These are phyloP conservation scores for Synanthedon formicaeformis DNA, from an alignment of 2,888 invertebrate genomes.

Conservation along the genomic window DNA sequence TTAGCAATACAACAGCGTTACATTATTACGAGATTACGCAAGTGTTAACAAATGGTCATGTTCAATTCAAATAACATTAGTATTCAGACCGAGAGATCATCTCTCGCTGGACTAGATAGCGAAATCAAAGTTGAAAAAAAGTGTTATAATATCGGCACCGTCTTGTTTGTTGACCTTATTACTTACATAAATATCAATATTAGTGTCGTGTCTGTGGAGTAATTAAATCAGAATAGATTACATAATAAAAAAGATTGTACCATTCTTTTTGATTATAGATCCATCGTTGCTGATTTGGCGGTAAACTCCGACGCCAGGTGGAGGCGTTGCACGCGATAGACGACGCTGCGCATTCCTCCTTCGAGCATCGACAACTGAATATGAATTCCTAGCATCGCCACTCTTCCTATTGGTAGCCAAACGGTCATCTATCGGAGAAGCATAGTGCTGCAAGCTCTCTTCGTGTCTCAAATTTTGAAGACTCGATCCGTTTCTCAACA, in stretches of 20 bases:
- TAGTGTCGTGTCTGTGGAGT: background rate
- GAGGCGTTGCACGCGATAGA: slow-evolving; percentile 33
- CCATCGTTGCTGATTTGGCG: slow-evolving; percentile 49
- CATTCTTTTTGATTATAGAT: slow-evolving; percentile 16
- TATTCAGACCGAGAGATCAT: too few relatives aligned
- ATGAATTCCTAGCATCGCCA: slow-evolving; percentile 45
- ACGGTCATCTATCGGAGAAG: slow-evolving; percentile 37
- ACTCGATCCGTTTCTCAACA: slow-evolving; percentile 41
- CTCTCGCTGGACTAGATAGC: background rate
- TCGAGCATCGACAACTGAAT: slow-evolving; percentile 47
- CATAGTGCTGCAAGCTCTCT: slow-evolving; percentile 43
- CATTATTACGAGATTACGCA: slow-evolving; percentile 12
- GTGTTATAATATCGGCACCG: too few relatives aligned
- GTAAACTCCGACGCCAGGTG: slow-evolving; percentile 53
- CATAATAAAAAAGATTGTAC: too few relatives aligned
- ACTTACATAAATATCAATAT: background rate
- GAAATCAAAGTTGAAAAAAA: slow-evolving; percentile 3
- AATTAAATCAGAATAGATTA: slow-evolving; percentile 24
- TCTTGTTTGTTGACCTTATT: too few relatives aligned
- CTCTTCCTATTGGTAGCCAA: slow-evolving; percentile 17
- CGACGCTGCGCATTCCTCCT: slow-evolving; percentile 35
- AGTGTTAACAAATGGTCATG: slow-evolving; percentile 8
- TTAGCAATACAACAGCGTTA: slow-evolving; percentile 25
- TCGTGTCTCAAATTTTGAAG: slow-evolving; percentile 54
- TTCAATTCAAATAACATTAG: slow-evolving; percentile 1